Evolutionary conservation across 2,888 invertebrate species (phyloP), one percentile per base, ranked within the genome.

Genomic region (Pharmacophagus antenor): DNA sequence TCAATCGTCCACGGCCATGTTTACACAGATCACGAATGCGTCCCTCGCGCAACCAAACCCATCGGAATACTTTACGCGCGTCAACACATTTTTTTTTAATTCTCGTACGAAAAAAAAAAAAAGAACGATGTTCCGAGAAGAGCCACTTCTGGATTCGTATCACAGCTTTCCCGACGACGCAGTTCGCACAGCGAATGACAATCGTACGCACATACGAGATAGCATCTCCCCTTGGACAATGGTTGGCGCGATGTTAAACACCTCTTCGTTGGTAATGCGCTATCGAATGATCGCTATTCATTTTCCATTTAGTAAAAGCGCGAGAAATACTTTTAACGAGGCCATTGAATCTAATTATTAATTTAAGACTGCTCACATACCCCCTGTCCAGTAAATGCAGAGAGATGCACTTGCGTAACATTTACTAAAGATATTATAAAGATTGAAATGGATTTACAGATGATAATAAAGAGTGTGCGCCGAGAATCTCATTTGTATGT

Each of bases 111-210:
- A 65, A 70, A 68, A 68, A 66, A 17, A 51, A 67, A 72, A 65
- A 70, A 68, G 68, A 66, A 63, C 63, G 62, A 66, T 63, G 49
- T 74, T 74, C 74, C 68, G 23, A 71, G 70, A 72, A 79, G 71
- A 76, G 70, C 71, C 77, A 84, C 81, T 85, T n/a, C 82, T 73
- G 73, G 75, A 86, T 85, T 77, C 85, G 66, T 70, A 72, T 77
- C 84, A 79, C 80, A 73, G 55, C 69, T 65, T 64, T 64, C 63
- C 65, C 61, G 62, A 55, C 54, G 63, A 56, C 56, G 60, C 62
- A 64, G 56, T 23, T n/a, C 47, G 64, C 56, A 66, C 55, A 64
- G 18, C 64, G 84, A 77, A 83, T 84, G 68, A 72, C 79, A 83
- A 85, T 72, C 68, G 56, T 61, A 50, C 46, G 50, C 20, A 10